Evolutionary conservation across 2,113 vertebrate genomes (phyloP).

Genomic region (Aldabrachelys gigantea): DNA sequence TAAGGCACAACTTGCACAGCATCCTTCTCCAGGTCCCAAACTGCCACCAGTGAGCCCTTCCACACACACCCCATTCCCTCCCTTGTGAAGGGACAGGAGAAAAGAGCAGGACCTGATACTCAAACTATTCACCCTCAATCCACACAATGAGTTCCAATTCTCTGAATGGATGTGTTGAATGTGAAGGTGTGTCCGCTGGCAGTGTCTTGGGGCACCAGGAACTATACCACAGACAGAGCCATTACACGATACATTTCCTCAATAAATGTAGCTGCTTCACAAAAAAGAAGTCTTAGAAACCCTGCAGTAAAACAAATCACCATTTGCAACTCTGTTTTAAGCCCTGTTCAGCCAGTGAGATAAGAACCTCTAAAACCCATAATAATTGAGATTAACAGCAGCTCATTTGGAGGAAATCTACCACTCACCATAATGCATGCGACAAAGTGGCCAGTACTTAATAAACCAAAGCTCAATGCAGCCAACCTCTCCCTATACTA

Average conservation of each 20-base stretch:
- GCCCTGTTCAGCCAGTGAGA: not conserved
- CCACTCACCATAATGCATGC: not conserved
- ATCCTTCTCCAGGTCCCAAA: not conserved
- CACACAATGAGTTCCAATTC: not conserved
- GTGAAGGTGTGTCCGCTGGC: not conserved
- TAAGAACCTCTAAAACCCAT: not conserved
- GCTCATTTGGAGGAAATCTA: not conserved
- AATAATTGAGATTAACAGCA: not conserved
- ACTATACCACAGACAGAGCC: not conserved
- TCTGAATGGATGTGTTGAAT: not conserved
- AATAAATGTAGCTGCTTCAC: not conserved
- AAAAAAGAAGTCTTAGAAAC: not conserved
- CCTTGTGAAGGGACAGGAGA: not conserved
- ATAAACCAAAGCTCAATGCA: not conserved
- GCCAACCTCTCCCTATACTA: not conserved
- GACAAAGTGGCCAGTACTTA: not conserved
- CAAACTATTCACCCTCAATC: not conserved
- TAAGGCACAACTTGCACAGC: not conserved
- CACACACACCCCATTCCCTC: not conserved
- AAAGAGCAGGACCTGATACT: not conserved
- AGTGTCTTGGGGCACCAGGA: not conserved
- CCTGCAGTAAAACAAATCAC: rapidly evolving
- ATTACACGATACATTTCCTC: rapidly evolving
- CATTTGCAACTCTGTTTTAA: not conserved
- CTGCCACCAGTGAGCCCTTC: not conserved